Evolutionary conservation across 1,140 invertebrate genomes (phyloP).

Genomic region (Cyclargus thomasi): DNA sequence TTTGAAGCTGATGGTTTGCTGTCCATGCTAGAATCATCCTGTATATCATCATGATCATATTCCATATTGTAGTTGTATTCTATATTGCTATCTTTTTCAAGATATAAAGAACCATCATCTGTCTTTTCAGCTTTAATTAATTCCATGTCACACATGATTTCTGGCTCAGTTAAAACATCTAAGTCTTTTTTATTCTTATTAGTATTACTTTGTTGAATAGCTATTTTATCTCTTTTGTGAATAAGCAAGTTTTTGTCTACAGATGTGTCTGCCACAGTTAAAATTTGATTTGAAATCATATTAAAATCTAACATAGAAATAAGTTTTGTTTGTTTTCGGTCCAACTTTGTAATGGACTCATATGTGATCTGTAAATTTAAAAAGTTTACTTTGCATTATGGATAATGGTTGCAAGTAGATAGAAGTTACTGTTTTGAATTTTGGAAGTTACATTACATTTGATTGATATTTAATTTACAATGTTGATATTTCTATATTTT

Average conservation of each 20-base stretch:
- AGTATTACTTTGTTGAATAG: not conserved
- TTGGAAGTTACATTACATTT: too few relatives aligned
- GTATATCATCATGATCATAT: conserved; percentile 8
- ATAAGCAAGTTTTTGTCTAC: not conserved
- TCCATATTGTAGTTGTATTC: not conserved
- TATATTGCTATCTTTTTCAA: conserved; percentile 3
- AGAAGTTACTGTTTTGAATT: not conserved
- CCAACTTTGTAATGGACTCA: conserved; percentile 42
- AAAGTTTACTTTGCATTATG: not conserved
- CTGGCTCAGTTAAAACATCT: too few relatives aligned
- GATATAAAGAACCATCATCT: not conserved
- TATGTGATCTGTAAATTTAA: conserved; percentile 27
- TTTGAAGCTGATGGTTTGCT: conserved; percentile 2
- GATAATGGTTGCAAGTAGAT: not conserved
- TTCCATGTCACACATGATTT: too few relatives aligned
- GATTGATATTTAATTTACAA: too few relatives aligned
- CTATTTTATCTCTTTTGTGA: not conserved
- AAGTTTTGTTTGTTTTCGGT: conserved; percentile 30
- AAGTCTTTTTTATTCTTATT: not conserved
- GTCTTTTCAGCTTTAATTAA: conserved; percentile 18
- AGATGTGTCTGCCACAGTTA: conserved; percentile 19
- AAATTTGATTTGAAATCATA: conserved; percentile 18
- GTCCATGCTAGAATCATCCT: not conserved
- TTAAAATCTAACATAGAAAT: conserved; percentile 34
- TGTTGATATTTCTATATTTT: too few relatives aligned